These are phyloP conservation scores for Eupithecia subfuscata DNA, from an alignment of 2,888 invertebrate species.

Conservation along the genomic window DNA sequence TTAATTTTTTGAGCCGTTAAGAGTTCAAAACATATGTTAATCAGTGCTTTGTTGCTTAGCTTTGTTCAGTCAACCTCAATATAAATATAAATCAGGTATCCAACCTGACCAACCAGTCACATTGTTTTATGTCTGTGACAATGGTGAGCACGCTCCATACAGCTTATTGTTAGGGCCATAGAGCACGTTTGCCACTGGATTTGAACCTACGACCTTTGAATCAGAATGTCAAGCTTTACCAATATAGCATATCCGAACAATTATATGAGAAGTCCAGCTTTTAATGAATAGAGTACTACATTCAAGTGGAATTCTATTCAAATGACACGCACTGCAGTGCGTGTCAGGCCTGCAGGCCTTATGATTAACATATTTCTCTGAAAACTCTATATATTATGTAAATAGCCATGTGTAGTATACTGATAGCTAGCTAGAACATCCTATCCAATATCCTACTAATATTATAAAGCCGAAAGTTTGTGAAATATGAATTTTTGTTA, in stretches of 20 bases:
- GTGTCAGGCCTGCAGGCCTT: too few species aligned
- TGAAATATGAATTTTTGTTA: too few species aligned
- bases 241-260: not conserved
- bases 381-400: too few species aligned
- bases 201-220: conserved; percentile 27
- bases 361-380: too few species aligned
- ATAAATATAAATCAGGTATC: not conserved
- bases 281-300: not conserved
- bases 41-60: too few species aligned
- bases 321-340: not conserved
- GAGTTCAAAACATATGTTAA: not conserved
- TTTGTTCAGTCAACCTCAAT: not conserved
- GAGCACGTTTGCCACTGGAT: conserved; percentile 17
- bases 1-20: not conserved
- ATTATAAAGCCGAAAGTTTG: too few species aligned
- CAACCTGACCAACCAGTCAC: conserved; percentile 1
- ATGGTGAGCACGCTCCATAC: conserved; percentile 1
- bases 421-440: not conserved
- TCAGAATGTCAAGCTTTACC: conserved; percentile 22
- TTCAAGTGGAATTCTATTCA: not conserved
- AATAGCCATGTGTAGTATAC: not conserved
- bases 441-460: too few species aligned
- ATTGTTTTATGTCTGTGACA: conserved; percentile 11
- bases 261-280: not conserved
- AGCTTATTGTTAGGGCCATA: conserved; percentile 11